Evolutionary conservation across 2,888 invertebrate genomes (phyloP), one percentile per base, ranked within the genome.

Genomic region (Junonia oenone): DNA sequence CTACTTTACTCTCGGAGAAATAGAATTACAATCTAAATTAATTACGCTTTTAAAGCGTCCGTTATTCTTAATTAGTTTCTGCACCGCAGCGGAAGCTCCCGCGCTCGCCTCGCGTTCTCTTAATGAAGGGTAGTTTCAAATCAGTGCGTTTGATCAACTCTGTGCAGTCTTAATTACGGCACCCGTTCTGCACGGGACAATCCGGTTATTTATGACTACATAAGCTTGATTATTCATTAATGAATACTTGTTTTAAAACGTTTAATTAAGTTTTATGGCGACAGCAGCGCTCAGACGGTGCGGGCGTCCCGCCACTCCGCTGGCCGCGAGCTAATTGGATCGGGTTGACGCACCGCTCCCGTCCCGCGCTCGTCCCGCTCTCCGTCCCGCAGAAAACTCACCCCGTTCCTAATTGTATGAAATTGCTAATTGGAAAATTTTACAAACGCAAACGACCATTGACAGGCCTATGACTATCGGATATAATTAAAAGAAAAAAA

Each of bases 251-350:
- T 91, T 90, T 91, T 90, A 90, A 90, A 90, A 88, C 88, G 90
- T 90, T 91, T 90, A 91, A 91, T 91, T 90, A 91, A 91, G 91
- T 90, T 91, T 91, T 91, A 90, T 90, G 88, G 90, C 86, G 90
- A 90, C 91, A 86, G 88, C 81, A 80, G 81, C 81, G 85, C 81
- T 68, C 69, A 68, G 69, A 76, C 74, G 73, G 53, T 46, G 47
- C 47, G 47, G 40, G 76, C 86, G 85, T 83, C 87, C 87, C 86
- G 83, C 79, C 82, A 85, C 83, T 78, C 76, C 81, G 84, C 83
- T 84, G 86, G 89, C 88, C 89, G 83, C 90, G 78, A 81, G 85
- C 89, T 90, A 90, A 90, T 90, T 90, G 89, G 89, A 87, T 86
- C 88, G 88, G 86, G 88, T 88, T 88, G 88, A 89, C 88, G 87